These are phyloP conservation scores for Ryuthela nishihirai DNA, from an alignment of 2,888 invertebrate species.

Conservation along the genomic window DNA sequence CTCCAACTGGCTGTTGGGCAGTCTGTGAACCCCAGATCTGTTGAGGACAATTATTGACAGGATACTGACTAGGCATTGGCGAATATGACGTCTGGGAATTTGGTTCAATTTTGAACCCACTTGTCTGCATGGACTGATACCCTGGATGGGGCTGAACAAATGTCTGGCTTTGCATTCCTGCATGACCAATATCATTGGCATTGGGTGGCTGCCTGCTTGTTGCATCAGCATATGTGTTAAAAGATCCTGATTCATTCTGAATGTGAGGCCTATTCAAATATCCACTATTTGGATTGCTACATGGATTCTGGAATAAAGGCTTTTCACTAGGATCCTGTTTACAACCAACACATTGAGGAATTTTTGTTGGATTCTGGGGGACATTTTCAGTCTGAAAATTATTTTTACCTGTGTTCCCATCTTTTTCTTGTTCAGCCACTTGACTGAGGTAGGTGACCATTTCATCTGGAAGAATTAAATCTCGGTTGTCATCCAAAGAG, in stretches of 20 bases:
- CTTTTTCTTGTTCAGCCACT: constrained; percentile 43
- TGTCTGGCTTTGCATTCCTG: constrained; percentile 8
- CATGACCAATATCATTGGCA: no score
- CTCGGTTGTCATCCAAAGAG: constrained; percentile 77
- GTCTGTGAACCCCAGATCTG: constrained; percentile 11
- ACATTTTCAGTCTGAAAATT: constrained; percentile 8
- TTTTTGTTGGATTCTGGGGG: constrained; percentile 2
- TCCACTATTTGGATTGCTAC: constrained; percentile 11
- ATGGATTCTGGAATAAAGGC: constrained; percentile 11
- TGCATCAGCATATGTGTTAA: no score
- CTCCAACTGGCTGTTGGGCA: not conserved
- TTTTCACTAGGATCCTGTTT: constrained; percentile 14
- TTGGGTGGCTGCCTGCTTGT: no score
- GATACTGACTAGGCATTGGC: constrained; percentile 17
- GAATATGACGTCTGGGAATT: constrained; percentile 14
- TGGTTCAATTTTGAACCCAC: constrained; percentile 16
- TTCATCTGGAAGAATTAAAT: constrained; percentile 87
- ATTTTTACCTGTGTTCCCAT: not conserved
- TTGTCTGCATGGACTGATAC: constrained; percentile 1
- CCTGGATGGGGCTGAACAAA: constrained; percentile 9
- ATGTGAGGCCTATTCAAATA: no score
- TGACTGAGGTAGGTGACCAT: constrained; percentile 92
- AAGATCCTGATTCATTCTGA: no score
- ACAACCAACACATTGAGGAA: constrained; percentile 2
- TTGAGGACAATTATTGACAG: constrained; percentile 5